phyloP scores from a whole-genome alignment of 2,888 invertebrate genomes.

The Shargacucullia verbasci region DNA sequence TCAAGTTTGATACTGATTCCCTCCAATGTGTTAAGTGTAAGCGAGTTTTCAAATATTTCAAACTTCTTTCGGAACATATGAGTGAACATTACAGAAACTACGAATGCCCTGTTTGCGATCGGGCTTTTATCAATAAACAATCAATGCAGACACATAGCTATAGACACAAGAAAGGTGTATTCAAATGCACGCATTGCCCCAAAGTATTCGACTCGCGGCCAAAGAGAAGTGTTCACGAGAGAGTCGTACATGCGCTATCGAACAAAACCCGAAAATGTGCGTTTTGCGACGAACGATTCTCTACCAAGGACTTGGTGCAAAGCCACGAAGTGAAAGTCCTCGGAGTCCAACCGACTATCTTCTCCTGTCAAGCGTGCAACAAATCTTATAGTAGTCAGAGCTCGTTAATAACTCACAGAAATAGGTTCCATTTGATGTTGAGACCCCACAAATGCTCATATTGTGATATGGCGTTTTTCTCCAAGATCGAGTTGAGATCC shows the following conservation, averaged over 20 bases:
- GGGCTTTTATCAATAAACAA: constrained; percentile 66
- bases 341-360: constrained; percentile 55
- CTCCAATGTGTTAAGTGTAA: constrained; percentile 69
- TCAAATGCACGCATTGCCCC: constrained; percentile 69
- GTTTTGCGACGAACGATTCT: constrained; percentile 67
- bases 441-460: constrained; percentile 71
- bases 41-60: constrained; percentile 67
- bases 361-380: constrained; percentile 69
- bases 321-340: constrained; percentile 66
- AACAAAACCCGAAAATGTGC: constrained; percentile 65
- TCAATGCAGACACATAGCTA: constrained; percentile 57
- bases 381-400: constrained; percentile 63
- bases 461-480: constrained; percentile 76
- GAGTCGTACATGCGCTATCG: constrained; percentile 65
- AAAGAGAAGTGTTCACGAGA: constrained; percentile 70
- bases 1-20: constrained; percentile 66
- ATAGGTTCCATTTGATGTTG: constrained; percentile 65
- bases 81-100: constrained; percentile 75
- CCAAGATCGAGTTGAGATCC: constrained; percentile 54
- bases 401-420: constrained; percentile 62
- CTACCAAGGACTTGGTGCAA: constrained; percentile 62
- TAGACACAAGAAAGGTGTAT: constrained; percentile 55
- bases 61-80: constrained; percentile 74
- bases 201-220: constrained; percentile 74
- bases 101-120: constrained; percentile 68